Evolutionary conservation across 2,888 invertebrate genomes (phyloP).

Genomic region (Acanthosepion pharaonis): DNA sequence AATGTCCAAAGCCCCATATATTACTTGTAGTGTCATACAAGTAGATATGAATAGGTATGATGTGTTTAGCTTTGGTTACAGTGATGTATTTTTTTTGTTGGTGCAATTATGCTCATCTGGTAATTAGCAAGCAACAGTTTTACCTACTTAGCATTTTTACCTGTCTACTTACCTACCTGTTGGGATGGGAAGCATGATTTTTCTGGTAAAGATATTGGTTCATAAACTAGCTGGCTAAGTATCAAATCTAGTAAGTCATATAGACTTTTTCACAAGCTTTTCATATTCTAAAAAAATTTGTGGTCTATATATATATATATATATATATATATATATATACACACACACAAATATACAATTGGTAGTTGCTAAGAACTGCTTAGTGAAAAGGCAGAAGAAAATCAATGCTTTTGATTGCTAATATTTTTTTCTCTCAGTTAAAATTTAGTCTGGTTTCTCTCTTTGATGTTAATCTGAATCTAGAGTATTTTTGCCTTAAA

Average conservation of each 20-base stretch:
- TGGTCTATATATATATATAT: not conserved
- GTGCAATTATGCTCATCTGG: not conserved
- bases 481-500: too few species aligned
- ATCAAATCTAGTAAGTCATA: not conserved
- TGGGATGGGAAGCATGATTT: not conserved
- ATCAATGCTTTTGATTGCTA: too few species aligned
- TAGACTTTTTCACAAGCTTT: not conserved
- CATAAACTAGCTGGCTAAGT: not conserved
- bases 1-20: not conserved
- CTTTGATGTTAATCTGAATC: too few species aligned
- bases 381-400: too few species aligned
- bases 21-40: not conserved
- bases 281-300: not conserved
- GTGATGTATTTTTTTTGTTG: not conserved
- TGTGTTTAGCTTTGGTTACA: not conserved
- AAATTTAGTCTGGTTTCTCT: too few species aligned
- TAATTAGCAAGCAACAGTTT: constrained; percentile 33
- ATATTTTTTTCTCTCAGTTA: too few species aligned
- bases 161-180: not conserved
- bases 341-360: not conserved
- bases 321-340: not conserved
- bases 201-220: not conserved
- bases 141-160: constrained; percentile 33
- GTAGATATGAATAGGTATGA: not conserved
- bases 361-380: not conserved